Evolutionary conservation across 2,113 vertebrate species (phyloP).

Genomic region (Odobenus rosmarus): DNA sequence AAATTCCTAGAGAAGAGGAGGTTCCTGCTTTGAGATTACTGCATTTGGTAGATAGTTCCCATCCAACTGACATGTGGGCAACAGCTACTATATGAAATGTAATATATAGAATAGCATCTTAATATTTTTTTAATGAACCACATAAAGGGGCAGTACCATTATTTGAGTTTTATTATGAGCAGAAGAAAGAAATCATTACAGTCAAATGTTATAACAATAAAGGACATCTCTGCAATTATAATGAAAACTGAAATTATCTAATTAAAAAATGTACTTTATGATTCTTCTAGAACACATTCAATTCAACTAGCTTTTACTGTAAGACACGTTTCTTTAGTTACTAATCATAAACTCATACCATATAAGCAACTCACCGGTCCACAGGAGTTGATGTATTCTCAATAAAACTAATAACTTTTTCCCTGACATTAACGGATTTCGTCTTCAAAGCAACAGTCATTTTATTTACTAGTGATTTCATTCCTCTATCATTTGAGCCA

Average conservation of each 20-base stretch:
- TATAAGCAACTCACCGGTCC: constrained; percentile 90
- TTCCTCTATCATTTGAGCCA: constrained; percentile 93
- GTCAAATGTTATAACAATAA: not conserved
- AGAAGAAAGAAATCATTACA: not conserved
- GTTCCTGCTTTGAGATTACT: not conserved
- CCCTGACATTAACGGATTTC: constrained; percentile 98
- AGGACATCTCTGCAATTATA: not conserved
- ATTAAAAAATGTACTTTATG: not conserved
- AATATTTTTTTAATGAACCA: not conserved
- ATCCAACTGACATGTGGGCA: not conserved
- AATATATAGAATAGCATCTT: not conserved
- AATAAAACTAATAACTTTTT: constrained; percentile 99
- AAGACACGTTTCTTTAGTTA: constrained; percentile 26
- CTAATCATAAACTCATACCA: not conserved
- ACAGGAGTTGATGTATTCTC: constrained; percentile 98
- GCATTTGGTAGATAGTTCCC: not conserved
- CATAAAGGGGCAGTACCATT: not conserved
- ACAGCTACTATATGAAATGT: not conserved
- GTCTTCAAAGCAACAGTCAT: constrained; percentile 99
- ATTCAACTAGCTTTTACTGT: not conserved
- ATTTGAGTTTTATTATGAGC: not conserved
- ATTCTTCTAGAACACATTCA: constrained; percentile 17
- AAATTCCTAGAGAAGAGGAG: not conserved
- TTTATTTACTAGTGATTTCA: constrained; percentile 99
- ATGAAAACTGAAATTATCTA: not conserved